Evolutionary conservation across 1,140 invertebrate species (phyloP).

Genomic region (Lepidurus apus): DNA sequence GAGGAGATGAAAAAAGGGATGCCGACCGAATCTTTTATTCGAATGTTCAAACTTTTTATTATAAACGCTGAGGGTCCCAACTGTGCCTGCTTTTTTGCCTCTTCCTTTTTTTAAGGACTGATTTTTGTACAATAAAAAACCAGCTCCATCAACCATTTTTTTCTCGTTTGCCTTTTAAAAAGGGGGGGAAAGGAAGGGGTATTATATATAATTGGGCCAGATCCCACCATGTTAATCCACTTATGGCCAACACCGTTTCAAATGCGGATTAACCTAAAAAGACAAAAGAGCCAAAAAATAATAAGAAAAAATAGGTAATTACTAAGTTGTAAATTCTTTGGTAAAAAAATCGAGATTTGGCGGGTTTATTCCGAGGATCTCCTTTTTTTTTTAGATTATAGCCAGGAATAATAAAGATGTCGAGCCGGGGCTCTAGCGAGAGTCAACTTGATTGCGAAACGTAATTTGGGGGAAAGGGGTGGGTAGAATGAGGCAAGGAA

Average conservation of each 20-base stretch:
- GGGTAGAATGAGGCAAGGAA: not conserved
- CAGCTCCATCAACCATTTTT: too few relatives aligned
- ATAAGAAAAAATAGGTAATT: not conserved
- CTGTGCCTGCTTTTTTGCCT: not conserved
- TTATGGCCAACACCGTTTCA: not conserved
- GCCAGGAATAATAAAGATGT: not conserved
- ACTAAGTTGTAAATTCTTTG: too few relatives aligned
- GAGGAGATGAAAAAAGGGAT: not conserved
- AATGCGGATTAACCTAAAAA: not conserved
- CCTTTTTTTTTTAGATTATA: not conserved
- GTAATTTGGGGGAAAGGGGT: not conserved
- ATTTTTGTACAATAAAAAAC: too few relatives aligned
- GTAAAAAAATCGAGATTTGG: not conserved
- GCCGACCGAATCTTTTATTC: not conserved
- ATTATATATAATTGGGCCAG: too few relatives aligned
- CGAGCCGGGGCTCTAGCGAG: not conserved
- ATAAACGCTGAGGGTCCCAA: slow-evolving; percentile 12
- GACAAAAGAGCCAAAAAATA: not conserved
- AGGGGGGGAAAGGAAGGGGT: too few relatives aligned
- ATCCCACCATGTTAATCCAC: too few relatives aligned
- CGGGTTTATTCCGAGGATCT: not conserved
- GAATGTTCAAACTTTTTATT: slow-evolving; percentile 5
- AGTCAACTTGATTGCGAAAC: not conserved
- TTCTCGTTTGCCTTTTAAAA: too few relatives aligned
- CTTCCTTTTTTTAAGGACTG: too few relatives aligned